phyloP scores from a whole-genome alignment of 2,888 invertebrate species.

The Melipona bicolor region DNA sequence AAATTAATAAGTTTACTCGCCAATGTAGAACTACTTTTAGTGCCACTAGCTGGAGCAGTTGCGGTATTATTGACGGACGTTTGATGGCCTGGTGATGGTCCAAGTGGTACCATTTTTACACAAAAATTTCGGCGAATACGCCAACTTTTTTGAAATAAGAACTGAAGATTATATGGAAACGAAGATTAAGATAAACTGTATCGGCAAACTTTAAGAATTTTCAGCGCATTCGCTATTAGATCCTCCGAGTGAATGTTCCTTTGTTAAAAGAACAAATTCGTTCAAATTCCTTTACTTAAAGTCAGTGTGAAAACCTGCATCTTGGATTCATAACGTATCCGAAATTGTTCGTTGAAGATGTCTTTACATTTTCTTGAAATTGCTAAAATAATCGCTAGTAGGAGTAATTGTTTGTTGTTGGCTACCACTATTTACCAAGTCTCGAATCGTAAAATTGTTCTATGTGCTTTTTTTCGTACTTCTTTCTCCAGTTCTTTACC shows the following conservation, averaged over 20 bases:
- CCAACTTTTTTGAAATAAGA: conserved; percentile 19
- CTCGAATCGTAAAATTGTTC: conserved; percentile 10
- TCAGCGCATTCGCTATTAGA: conserved; percentile 11
- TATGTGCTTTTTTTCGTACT: neutral
- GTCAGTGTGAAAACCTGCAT: conserved; percentile 5
- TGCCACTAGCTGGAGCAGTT: conserved; percentile 85
- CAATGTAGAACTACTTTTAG: conserved; percentile 86
- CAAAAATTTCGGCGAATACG: neutral
- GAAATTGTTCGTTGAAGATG: neutral
- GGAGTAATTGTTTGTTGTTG: neutral
- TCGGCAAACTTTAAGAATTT: neutral
- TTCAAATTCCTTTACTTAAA: conserved; percentile 11
- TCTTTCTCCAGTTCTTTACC: neutral
- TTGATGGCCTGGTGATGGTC: conserved; percentile 87
- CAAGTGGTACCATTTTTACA: conserved; percentile 88
- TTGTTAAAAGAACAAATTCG: conserved; percentile 9
- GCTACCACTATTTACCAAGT: conserved; percentile 20
- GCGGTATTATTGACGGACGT: conserved; percentile 77
- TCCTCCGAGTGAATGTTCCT: conserved; percentile 1
- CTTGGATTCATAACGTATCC: conserved; percentile 2
- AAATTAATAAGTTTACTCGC: conserved; percentile 73
- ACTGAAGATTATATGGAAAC: neutral
- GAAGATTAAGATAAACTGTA: neutral
- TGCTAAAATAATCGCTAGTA: conserved; percentile 2
- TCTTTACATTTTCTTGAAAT: conserved; percentile 26